Base-by-base conservation (phyloP, 2,797 vertebrate genomes). In the Strix occidentalis region DNA sequence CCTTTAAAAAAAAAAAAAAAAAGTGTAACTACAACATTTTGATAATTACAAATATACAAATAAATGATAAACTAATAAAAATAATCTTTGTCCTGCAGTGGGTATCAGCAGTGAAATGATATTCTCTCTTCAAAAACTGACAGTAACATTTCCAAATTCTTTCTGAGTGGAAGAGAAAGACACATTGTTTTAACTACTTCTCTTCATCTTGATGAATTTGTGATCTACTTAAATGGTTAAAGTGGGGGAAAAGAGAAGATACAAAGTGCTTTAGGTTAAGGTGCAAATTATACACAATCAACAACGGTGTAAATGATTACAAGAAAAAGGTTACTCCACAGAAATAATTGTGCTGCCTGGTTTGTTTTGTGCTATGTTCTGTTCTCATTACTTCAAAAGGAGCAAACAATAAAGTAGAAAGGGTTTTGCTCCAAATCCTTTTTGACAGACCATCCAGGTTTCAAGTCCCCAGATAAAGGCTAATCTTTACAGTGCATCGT, bases 241-340 rank as follows among this genome's bases (percentile, higher is more conserved):
- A 86, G 13, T 43, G 2, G 8, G 10, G 41, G 41, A 6, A 80
- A 60, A 63, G 48, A 80, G 65, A 87, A 70, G 46, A 76, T 33
- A 39, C 58, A 82, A 84, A 87, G 83, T 82, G 11, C 65, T 84
- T 69, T 18, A 64, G 94, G 90, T 72, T 70, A 91, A 93, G 70
- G 86, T 91, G 26, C 79, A 92, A 80, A 87, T 69, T 33, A 41
- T 2, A 2, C 25, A 50, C 23, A 50, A 28, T 78, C 86, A 63
- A 57, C 46, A 20, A 1, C 1, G 0, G 16, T 66, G 95, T 97
- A 61, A 97, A 96, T 97, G 72, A 97, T 97, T 97, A 95, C 84
- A 86, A 54, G 80, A 43, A 46, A 70, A 79, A 66, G 13, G 16
- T 91, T 41, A 37, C 35, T 54, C 5, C 24, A 35, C 16, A 16